phyloP scores from a whole-genome alignment of 2,797 vertebrate genomes.

The Sarcophilus harrisii region DNA sequence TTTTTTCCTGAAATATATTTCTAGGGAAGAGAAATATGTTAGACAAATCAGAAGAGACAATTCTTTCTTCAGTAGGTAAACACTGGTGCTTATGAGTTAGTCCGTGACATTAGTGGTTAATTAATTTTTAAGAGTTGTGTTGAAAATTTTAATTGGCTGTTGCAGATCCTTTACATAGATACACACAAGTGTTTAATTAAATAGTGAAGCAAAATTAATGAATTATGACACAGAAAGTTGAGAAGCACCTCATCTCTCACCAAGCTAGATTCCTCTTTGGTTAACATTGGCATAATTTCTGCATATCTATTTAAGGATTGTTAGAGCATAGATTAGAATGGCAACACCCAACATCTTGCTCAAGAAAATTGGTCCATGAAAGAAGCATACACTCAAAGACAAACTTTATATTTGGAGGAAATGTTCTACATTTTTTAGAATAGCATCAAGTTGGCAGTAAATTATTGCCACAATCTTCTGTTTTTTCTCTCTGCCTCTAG shows the following conservation, averaged over 20 bases:
- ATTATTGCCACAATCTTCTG: not conserved
- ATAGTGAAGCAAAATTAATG: conserved; percentile 73
- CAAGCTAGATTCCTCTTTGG: not conserved
- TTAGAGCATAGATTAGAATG: not conserved
- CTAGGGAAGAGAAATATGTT: not conserved
- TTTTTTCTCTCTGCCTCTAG: not conserved
- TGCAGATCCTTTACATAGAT: conserved; percentile 71
- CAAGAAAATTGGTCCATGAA: not conserved
- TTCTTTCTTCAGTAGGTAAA: not conserved
- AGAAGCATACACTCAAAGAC: not conserved
- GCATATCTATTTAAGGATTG: not conserved
- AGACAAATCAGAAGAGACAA: conserved; percentile 21
- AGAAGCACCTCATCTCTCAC: conserved; percentile 39
- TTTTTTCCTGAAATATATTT: not conserved
- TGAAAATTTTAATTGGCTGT: conserved; percentile 71
- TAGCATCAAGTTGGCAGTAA: not conserved
- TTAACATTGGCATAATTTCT: not conserved
- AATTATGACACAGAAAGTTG: conserved; percentile 58
- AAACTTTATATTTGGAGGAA: not conserved
- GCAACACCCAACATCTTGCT: not conserved
- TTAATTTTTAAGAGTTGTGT: conserved; percentile 66
- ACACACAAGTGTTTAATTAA: conserved; percentile 71
- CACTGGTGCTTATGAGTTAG: conserved; percentile 36
- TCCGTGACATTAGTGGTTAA: conserved; percentile 63
- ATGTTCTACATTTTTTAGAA: not conserved